phyloP scores from a whole-genome alignment of 2,113 vertebrate genomes.

The Accipiter virgatus region DNA sequence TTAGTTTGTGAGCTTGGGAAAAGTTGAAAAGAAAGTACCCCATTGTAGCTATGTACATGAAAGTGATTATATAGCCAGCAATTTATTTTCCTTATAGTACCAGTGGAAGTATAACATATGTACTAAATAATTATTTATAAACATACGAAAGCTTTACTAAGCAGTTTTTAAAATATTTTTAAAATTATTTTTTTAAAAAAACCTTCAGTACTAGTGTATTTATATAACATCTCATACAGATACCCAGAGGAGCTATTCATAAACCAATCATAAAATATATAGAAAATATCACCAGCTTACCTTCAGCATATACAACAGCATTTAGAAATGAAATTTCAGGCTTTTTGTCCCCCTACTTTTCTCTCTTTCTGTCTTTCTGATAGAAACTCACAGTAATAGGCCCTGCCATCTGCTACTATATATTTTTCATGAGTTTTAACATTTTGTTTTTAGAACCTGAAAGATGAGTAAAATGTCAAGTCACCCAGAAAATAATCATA shows the following conservation, averaged over 20 bases:
- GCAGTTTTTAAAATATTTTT: neutral
- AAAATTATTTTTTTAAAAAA: too few species aligned
- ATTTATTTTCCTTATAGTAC: neutral
- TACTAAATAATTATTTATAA: slow-evolving; percentile 3
- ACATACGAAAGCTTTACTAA: neutral
- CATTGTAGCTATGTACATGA: neutral
- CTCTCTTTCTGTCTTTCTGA: neutral
- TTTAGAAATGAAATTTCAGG: slow-evolving; percentile 38
- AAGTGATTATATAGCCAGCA: neutral
- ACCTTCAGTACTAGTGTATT: neutral
- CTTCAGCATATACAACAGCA: neutral
- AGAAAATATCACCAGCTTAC: slow-evolving; percentile 19
- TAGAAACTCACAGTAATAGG: slow-evolving; percentile 35
- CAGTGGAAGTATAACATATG: neutral
- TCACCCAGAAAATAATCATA: slow-evolving; percentile 65
- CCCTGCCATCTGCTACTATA: slow-evolving; percentile 60
- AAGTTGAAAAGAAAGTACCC: neutral
- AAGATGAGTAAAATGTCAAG: slow-evolving; percentile 70
- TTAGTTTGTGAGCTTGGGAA: neutral
- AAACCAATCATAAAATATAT: neutral
- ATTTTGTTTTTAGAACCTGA: slow-evolving; percentile 73
- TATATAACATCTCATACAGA: neutral
- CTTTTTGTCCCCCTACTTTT: neutral
- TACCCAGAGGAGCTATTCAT: neutral
- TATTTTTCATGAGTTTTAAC: slow-evolving; percentile 61